Percentiles rank a stretch among this genome's conserved stretches.
Conservation (phyloP, 2,888 invertebrate species). For the Poecilobothrus nobilitatus region DNA sequence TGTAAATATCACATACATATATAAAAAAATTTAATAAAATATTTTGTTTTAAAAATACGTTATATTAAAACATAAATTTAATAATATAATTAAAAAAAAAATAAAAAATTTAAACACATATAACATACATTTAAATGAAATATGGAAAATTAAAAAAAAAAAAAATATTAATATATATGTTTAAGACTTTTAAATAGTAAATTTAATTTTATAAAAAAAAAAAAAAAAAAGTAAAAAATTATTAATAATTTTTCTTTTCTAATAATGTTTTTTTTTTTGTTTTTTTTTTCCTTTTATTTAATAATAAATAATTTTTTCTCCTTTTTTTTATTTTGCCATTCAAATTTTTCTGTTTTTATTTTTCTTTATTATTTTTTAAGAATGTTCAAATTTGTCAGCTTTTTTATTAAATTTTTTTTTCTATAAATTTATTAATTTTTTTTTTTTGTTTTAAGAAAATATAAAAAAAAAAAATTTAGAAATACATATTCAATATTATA, state of each 20-base stretch:
- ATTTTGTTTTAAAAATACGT: not conserved
- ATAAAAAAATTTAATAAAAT: not conserved
- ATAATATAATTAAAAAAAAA: not conserved
- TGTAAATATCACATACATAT: not conserved
- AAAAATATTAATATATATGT: not conserved
- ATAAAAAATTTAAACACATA: not conserved
- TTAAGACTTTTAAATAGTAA: conserved; percentile 4
- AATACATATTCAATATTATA: too few species aligned
- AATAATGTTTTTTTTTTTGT: not conserved
- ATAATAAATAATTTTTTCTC: not conserved
- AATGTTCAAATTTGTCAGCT: not conserved
- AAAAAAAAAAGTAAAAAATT: too few species aligned
- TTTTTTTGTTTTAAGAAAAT: too few species aligned
- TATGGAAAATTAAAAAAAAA: not conserved
- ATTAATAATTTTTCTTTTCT: not conserved
- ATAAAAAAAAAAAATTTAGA: too few species aligned
- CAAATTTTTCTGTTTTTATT: not conserved
- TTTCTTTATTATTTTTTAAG: not conserved
- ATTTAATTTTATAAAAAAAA: not conserved
- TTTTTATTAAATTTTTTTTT: not conserved
- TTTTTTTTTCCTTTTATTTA: too few species aligned
- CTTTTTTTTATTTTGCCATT: not conserved
- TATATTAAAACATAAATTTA: not conserved
- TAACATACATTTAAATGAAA: not conserved
- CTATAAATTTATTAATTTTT: too few species aligned